Percentiles rank a stretch among this genome's conserved stretches.
These are phyloP conservation scores for Craseonycteris thonglongyai DNA, from an alignment of 2,113 vertebrate genomes.

Conservation along the genomic window DNA sequence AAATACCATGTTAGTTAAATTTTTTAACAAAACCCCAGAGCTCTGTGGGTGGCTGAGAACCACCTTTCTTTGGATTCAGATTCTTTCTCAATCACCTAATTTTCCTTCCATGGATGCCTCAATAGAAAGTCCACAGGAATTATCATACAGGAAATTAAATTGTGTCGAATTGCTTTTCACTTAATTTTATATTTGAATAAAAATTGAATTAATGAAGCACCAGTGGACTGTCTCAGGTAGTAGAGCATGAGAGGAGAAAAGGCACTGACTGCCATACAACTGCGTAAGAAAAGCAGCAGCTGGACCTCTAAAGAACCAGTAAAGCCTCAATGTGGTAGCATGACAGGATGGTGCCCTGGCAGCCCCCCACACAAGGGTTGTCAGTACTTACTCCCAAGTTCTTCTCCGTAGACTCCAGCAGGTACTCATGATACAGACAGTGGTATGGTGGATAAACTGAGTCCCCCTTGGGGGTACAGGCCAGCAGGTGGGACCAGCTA, in stretches of 20 bases:
- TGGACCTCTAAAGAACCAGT: not conserved
- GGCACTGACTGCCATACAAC: not conserved
- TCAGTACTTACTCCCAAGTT: not conserved
- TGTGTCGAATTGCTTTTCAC: not conserved
- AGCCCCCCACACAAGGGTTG: not conserved
- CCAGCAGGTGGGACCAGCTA: not conserved
- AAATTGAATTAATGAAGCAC: constrained; percentile 24
- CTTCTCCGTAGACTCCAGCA: not conserved
- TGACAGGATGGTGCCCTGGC: not conserved
- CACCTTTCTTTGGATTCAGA: not conserved
- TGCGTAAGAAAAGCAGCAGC: not conserved
- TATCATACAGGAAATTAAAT: not conserved
- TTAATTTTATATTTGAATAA: constrained; percentile 25
- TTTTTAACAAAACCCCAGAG: not conserved
- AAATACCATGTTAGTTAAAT: not conserved
- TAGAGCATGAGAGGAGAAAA: not conserved
- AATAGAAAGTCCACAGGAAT: not conserved
- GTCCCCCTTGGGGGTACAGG: too few relatives aligned
- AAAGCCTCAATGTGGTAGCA: not conserved
- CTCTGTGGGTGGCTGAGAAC: not conserved
- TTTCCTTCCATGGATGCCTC: not conserved
- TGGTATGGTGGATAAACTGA: not conserved
- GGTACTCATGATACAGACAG: not conserved
- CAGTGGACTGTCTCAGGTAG: not conserved
- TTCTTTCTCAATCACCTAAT: not conserved